Evolutionary conservation across 1,140 invertebrate genomes (phyloP), one percentile per base, ranked within the genome.

Genomic region (Choristoneura fumiferana): DNA sequence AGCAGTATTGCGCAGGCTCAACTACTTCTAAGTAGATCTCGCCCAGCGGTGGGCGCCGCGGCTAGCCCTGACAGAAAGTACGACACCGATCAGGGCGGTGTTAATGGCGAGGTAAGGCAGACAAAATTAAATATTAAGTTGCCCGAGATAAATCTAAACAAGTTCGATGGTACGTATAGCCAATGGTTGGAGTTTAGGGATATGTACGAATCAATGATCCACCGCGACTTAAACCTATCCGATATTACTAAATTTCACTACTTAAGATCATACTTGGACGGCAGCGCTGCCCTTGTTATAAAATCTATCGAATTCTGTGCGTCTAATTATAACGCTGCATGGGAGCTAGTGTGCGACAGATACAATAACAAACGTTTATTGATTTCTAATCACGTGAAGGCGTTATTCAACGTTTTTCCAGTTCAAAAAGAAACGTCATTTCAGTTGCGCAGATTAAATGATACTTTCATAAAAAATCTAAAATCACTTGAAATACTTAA

Each of bases 301-400:
- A 29, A 53, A 43, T 57, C 54, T 10, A 57, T 53, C n/a, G 54
- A 62, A 17, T 62, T 62, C 52, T 52, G 43, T 1, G 54, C 55
- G 4, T 15, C 33, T n/a, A 62, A 62, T 37, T 62, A 62, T 57
- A 6, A 14, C 10, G 34, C 52, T 37, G 60, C 54, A 10, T 62
- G 59, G 59, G 43, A 54, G 17, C 54, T 62, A 29, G 29, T 83
- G 3, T 71, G 67, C 14, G 57, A 69, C 4, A 29, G 73, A 4
- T 81, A 67, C 43, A 63, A 80, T 6, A 74, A 78, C 37, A 67
- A 71, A 14, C 57, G 71, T 5, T 18, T 77, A 8, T 54, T 85
- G 0, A 60, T 74, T 17, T 57, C 78, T n/a, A 62, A 72, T 15
- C 72, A 75, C 17, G 40, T 80, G 0, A 57, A 68, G 49, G 54